Conservation (phyloP, 2,113 vertebrate species). For the Pedetes capensis region DNA sequence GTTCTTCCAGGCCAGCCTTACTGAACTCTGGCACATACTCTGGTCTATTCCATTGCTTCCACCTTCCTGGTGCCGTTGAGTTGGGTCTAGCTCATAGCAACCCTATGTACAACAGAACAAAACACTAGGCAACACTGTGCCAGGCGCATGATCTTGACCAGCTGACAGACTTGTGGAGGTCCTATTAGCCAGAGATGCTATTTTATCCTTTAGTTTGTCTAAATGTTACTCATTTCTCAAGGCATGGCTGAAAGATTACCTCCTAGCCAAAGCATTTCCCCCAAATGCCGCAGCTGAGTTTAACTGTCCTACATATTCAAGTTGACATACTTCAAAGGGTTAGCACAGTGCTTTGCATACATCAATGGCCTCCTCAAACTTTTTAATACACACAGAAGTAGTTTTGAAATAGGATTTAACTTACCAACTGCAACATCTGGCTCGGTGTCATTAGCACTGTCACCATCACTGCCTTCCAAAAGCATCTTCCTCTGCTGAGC, state of each 20-base stretch:
- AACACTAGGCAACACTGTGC: too few species aligned
- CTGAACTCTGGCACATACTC: neutral
- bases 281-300: neutral
- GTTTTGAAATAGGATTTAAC: neutral
- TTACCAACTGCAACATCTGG: conserved; percentile 67
- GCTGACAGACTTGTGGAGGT: too few species aligned
- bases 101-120: too few species aligned
- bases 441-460: conserved; percentile 50
- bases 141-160: too few species aligned
- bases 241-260: neutral
- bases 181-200: neutral
- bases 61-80: too few species aligned
- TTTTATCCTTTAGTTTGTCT: neutral
- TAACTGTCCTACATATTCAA: neutral
- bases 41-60: neutral
- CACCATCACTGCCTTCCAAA: conserved; percentile 54
- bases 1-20: neutral
- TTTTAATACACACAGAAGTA: neutral
- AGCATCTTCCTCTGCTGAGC: conserved; percentile 57
- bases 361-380: neutral
- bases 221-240: conserved; percentile 11
- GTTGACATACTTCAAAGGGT: neutral
- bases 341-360: neutral
- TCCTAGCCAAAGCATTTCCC: neutral
- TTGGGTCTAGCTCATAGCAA: too few species aligned